These are phyloP conservation scores for Chroicocephalus ridibundus DNA, from an alignment of 2,113 vertebrate species.

Conservation along the genomic window DNA sequence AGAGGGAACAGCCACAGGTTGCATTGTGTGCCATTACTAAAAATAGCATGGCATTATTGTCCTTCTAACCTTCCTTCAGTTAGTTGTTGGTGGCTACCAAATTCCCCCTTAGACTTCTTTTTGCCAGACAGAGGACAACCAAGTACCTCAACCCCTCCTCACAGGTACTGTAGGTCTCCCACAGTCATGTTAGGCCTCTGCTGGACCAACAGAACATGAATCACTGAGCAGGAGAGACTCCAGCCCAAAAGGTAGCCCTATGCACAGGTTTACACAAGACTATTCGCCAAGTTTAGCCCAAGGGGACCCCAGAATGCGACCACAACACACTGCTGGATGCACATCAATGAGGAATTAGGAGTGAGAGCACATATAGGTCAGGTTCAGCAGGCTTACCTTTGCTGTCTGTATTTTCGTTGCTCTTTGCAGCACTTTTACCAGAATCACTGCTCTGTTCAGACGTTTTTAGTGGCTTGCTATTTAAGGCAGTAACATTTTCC, in stretches of 20 bases:
- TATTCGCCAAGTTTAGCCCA: neutral
- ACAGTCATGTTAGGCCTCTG: neutral
- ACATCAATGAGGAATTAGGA: neutral
- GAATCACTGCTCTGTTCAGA: neutral
- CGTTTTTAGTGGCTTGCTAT: neutral
- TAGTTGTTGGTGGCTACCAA: neutral
- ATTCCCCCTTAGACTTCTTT: neutral
- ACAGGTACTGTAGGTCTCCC: neutral
- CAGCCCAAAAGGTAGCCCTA: neutral
- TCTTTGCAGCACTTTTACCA: neutral
- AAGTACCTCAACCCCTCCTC: neutral
- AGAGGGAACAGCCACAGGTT: neutral
- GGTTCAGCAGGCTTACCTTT: constrained; percentile 29
- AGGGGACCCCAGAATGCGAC: neutral
- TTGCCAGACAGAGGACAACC: neutral
- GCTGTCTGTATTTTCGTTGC: neutral
- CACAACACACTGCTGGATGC: neutral
- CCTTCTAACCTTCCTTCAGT: neutral
- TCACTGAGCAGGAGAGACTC: neutral
- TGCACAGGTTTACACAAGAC: neutral
- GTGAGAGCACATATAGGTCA: neutral
- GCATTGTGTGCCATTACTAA: neutral
- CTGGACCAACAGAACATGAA: neutral
- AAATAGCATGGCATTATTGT: neutral
- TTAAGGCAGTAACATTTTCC: neutral